A percentile compares a stretch with the other conserved stretches of the same genome.
Evolutionary conservation across 1,140 invertebrate genomes (phyloP).

Genomic region (Cotesia vestalis): DNA sequence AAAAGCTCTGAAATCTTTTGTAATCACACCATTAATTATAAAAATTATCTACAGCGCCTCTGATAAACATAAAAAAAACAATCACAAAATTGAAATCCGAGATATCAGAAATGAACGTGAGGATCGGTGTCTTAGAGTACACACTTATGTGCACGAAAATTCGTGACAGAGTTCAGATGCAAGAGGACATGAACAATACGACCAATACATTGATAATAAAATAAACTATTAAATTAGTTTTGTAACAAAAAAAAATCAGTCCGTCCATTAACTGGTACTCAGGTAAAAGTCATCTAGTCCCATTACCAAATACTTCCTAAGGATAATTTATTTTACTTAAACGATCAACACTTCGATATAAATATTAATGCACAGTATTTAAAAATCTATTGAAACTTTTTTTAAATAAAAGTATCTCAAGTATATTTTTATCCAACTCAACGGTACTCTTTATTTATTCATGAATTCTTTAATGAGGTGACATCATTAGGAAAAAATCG

Average conservation of each 20-base stretch:
- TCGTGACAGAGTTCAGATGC: slow-evolving; percentile 68
- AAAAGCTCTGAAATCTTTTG: background rate
- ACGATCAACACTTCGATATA: too few species aligned
- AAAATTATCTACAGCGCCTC: slow-evolving; percentile 73
- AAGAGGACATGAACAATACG: slow-evolving; percentile 62
- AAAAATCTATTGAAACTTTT: too few species aligned
- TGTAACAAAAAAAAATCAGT: slow-evolving; percentile 14
- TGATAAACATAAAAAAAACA: slow-evolving; percentile 89
- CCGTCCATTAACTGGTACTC: slow-evolving; percentile 40
- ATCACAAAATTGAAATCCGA: slow-evolving; percentile 86
- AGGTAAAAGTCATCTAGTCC: background rate
- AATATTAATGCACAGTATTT: too few species aligned
- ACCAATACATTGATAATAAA: slow-evolving; percentile 49
- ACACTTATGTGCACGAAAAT: slow-evolving; percentile 76
- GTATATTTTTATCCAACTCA: too few species aligned
- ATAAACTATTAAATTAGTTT: slow-evolving; percentile 5
- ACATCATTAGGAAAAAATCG: too few species aligned
- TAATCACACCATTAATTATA: background rate
- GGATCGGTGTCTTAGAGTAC: slow-evolving; percentile 87
- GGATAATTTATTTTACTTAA: background rate
- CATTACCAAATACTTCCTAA: background rate
- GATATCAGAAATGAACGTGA: slow-evolving; percentile 88
- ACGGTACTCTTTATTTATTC: too few species aligned
- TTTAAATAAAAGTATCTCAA: too few species aligned
- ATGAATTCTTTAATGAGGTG: too few species aligned